phyloP scores from a whole-genome alignment of 2,113 vertebrate species.

The Heteronetta atricapilla region DNA sequence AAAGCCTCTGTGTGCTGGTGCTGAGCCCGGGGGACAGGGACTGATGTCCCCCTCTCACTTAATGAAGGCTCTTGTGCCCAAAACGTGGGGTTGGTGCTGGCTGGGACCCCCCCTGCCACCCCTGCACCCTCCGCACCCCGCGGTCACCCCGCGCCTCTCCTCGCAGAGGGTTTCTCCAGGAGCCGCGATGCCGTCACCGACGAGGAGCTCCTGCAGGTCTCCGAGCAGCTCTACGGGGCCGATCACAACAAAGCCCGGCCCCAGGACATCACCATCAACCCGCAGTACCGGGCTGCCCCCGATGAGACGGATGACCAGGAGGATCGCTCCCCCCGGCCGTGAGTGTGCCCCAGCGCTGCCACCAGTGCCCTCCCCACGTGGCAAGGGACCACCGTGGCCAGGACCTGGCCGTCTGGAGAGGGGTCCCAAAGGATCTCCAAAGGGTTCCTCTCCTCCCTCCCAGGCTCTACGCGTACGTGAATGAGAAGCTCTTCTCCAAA shows the following conservation, averaged over 20 bases:
- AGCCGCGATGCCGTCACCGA: constrained; percentile 68
- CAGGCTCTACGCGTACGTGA: constrained; percentile 87
- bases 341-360: constrained; percentile 43
- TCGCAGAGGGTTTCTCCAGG: constrained; percentile 67
- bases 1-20: background rate
- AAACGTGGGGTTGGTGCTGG: rapidly evolving
- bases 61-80: background rate
- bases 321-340: constrained; percentile 82
- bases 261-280: constrained; percentile 79
- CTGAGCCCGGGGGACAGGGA: background rate
- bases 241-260: constrained; percentile 86
- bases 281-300: constrained; percentile 75
- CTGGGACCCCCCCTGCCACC: background rate
- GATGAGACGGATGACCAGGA: constrained; percentile 63
- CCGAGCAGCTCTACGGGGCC: constrained; percentile 82
- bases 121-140: background rate
- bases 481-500: constrained; percentile 84
- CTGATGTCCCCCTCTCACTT: background rate
- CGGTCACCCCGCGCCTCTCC: background rate
- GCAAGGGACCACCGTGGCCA: background rate
- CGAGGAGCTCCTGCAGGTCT: constrained; percentile 81
- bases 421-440: background rate
- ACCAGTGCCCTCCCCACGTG: rapidly evolving
- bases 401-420: background rate
- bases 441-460: background rate